Base-by-base conservation (phyloP, 2,888 invertebrate species). In the Lasius platythorax region DNA sequence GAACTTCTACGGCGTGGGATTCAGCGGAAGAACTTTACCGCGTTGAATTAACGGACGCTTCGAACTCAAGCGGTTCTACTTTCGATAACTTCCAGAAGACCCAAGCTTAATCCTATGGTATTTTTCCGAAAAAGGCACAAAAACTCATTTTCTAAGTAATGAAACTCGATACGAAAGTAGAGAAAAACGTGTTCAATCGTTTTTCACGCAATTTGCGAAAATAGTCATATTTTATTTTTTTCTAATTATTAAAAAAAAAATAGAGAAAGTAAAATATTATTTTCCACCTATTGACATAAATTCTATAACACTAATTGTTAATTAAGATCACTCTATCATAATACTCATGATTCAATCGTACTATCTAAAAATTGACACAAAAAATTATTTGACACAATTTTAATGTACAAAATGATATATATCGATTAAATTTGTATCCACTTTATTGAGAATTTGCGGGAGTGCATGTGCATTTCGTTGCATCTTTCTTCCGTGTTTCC, bases 51-150 rank as follows among this genome's bases (percentile, higher is more conserved):
- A 56, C 40, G 43, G 33, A 23, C 18, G 33, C n/a, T 18, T 63
- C 61, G n/a, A 88, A 87, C 73, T 88, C 46, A 68, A 82, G 9
- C 68, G 72, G 6, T 46, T 72, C 46, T 37, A 70, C 79, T 79
- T 70, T 72, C 70, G 46, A 50, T 46, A 58, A 81, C 61, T 81
- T 61, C 6, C 23, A n/a, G 11, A 37, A 43, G 40, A 46, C n/a
- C 43, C 33, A 46, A 63, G 46, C 70, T 63, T 50, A 50, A 43
- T 28, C 56, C 3, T 2, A 11, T 30, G 18, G 4, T 28, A 33
- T 79, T 70, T 61, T 61, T 11, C 11, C 43, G 18, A 15, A 37
- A 53, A 40, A 78, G 3, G 11, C 0, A 5, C n/a, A n/a, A 58
- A 40, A 78, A 37, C 15, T 6, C 3, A 1, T 0, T 33, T 68